Percentiles rank a stretch among this genome's conserved stretches.
These are phyloP conservation scores for Sprattus sprattus DNA, from an alignment of 2,113 vertebrate species.

Conservation along the genomic window DNA sequence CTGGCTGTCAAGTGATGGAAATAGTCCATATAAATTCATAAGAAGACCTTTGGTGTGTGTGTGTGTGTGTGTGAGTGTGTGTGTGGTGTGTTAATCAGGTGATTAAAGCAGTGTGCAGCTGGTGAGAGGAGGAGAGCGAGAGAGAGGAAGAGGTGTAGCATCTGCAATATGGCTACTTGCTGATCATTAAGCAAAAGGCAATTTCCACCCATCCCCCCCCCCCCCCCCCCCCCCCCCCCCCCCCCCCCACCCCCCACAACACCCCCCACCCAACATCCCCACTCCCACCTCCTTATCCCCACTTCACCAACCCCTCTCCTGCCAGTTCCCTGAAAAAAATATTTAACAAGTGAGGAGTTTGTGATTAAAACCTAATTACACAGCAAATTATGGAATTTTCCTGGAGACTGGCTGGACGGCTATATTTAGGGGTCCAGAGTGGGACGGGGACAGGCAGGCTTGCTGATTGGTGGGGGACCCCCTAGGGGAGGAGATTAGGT, in stretches of 20 bases:
- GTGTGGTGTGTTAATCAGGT: slow-evolving; percentile 41
- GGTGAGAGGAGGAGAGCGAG: slow-evolving; percentile 9
- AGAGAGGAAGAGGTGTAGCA: slow-evolving; percentile 22
- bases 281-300: not conserved
- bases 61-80: not conserved
- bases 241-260: too few species aligned
- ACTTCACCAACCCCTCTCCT: not conserved
- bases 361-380: slow-evolving; percentile 56
- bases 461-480: not conserved
- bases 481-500: not conserved
- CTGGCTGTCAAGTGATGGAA: not conserved
- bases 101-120: slow-evolving; percentile 46
- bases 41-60: slow-evolving; percentile 28
- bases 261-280: not conserved
- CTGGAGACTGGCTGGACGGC: slow-evolving; percentile 10
- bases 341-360: slow-evolving; percentile 45
- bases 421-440: slow-evolving; percentile 42
- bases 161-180: slow-evolving; percentile 34
- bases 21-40: slow-evolving; percentile 37
- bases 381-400: slow-evolving; percentile 45
- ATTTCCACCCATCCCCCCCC: slow-evolving; percentile 31
- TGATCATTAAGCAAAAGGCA: slow-evolving; percentile 44
- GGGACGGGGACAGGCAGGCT: not conserved
- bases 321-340: slow-evolving; percentile 24
- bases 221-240: slow-evolving; percentile 27